phyloP scores from a whole-genome alignment of 2,113 vertebrate species.

The Centrocercus urophasianus region DNA sequence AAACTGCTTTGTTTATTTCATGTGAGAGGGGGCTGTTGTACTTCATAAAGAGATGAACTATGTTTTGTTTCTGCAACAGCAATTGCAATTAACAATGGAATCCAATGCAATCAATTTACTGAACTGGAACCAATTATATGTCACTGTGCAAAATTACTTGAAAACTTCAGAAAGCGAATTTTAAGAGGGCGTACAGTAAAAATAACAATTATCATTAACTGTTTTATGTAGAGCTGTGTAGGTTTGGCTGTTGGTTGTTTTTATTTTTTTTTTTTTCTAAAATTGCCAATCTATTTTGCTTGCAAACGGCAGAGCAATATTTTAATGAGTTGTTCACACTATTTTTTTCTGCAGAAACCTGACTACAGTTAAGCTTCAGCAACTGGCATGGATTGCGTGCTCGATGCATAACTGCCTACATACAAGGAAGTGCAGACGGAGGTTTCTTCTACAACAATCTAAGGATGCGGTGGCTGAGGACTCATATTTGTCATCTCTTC shows the following conservation, averaged over 20 bases:
- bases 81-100: neutral
- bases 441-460: neutral
- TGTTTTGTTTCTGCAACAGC: neutral
- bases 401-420: neutral
- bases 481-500: neutral
- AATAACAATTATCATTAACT: neutral
- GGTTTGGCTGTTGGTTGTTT: neutral
- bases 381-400: no score
- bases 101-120: neutral
- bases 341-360: neutral
- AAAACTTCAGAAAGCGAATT: neutral
- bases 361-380: neutral
- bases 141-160: neutral
- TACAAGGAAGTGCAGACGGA: neutral
- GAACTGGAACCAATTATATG: neutral
- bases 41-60: neutral
- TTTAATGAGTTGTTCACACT: neutral
- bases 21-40: neutral
- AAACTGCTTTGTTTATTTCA: neutral
- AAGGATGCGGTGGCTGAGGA: neutral
- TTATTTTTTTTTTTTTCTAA: neutral
- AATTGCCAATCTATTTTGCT: neutral
- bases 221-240: neutral
- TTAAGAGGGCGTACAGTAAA: neutral
- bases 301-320: neutral